A percentile compares a stretch with the other conserved stretches of the same genome.
Conservation (phyloP, 2,888 invertebrate genomes). For the Octonoba sinensis region DNA sequence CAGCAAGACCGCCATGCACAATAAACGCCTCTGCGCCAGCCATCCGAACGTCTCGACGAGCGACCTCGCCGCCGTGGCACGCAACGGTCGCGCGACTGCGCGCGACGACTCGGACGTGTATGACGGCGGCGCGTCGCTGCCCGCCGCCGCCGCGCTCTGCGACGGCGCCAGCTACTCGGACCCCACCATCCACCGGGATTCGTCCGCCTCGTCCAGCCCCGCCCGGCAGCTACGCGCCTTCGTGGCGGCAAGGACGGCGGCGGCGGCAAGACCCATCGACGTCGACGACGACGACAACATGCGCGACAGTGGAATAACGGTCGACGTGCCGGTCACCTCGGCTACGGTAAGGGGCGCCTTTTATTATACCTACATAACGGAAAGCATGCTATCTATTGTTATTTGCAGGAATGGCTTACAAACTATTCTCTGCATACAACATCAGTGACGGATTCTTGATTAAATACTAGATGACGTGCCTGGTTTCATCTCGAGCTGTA, state of each 20-base stretch:
- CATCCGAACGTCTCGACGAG: conserved; percentile 66
- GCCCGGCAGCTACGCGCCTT: conserved; percentile 1
- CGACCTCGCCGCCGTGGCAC: conserved; percentile 62
- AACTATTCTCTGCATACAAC: no score
- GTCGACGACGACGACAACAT: conserved; percentile 47
- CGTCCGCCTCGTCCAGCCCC: conserved; percentile 47
- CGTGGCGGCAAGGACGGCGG: neutral
- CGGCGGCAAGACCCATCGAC: neutral
- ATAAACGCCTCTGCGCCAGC: conserved; percentile 64
- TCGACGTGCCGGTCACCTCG: conserved; percentile 22
- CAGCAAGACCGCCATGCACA: conserved; percentile 52
- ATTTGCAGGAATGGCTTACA: no score
- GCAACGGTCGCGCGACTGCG: conserved; percentile 9
- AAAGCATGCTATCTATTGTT: neutral
- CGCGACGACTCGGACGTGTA: conserved; percentile 18
- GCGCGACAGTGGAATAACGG: conserved; percentile 48
- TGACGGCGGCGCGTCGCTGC: conserved; percentile 3
- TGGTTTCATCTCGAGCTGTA: no score
- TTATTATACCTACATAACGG: no score
- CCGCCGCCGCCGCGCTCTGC: conserved; percentile 9
- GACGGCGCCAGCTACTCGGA: conserved; percentile 46
- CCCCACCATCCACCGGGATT: conserved; percentile 57
- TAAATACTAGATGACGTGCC: no score
- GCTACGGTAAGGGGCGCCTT: conserved; percentile 16
- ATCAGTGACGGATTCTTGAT: no score